Evolutionary conservation across 1,140 invertebrate genomes (phyloP), one percentile per base, ranked within the genome.

Genomic region (Drosophila arawakana): DNA sequence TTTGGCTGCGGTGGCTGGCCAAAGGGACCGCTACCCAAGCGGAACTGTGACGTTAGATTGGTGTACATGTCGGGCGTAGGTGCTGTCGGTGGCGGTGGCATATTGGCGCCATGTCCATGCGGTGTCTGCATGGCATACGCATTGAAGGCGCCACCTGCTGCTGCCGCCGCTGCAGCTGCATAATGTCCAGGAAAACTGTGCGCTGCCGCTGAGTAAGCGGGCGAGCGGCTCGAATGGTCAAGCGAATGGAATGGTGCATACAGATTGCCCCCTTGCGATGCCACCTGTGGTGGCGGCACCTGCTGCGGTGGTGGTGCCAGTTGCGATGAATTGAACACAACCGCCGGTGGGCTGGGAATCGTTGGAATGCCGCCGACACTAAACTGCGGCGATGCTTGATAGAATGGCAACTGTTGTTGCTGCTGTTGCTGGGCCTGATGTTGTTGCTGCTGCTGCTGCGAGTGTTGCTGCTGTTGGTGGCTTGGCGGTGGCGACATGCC

Each of bases 31-130:
- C 93, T 95, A 93, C 78, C 95, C 93, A 97, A 94, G 61, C 96
- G 93, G 81, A 96, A 97, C 86, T 96, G 96, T 55, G 95, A 96
- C 46, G 96, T 94, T 76, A 96, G 94, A 84, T 95, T 96, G 80
- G 95, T 96, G 93, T 97, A 97, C 93, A 97, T 95, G 78, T 97
- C 97, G 49, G 96, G 96, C 2, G 95, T 94, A 34, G 95, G 95
- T 57, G 94, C 93, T 41, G 95, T 93, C 59, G 92, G 93, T 13
- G 93, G 93, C 6, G 76, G 76, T 78, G 94, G 95, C 71, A 96
- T 92, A 77, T 96, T 93, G 39, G 94, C 95, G 41, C 81, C 81
- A 21, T 85, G 82, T 8, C 72, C 66, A 57, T 74, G 72, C 76
- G 91, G 80, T 52, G 90, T 92, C 69, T 92, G 90, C 90, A 92